These are phyloP conservation scores for Picus viridis DNA, from an alignment of 2,797 vertebrate genomes.

Conservation along the genomic window DNA sequence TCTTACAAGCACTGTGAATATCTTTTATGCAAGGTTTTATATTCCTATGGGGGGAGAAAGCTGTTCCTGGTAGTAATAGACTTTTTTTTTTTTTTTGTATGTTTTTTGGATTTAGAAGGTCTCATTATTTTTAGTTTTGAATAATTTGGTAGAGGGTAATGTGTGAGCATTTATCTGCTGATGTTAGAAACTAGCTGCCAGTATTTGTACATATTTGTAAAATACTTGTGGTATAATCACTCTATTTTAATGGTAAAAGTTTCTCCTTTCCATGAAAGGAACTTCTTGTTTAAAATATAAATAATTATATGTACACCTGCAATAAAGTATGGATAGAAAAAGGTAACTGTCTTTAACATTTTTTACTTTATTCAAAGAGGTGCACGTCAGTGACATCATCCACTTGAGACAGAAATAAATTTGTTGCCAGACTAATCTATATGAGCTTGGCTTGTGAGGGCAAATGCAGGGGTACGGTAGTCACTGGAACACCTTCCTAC, in stretches of 20 bases:
- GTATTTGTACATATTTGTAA: conserved; percentile 71
- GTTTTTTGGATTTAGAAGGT: conserved; percentile 21
- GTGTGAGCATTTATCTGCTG: conserved; percentile 36
- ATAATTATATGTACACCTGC: conserved; percentile 49
- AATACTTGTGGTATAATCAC: conserved; percentile 40
- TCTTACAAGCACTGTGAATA: conserved; percentile 61
- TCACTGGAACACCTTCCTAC: neutral
- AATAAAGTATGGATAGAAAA: conserved; percentile 70
- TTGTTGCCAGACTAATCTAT: neutral
- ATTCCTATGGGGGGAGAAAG: neutral
- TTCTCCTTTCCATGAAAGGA: conserved; percentile 78
- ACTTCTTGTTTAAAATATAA: conserved; percentile 53
- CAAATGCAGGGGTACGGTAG: neutral
- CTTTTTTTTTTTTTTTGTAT: conserved; percentile 11
- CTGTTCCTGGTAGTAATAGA: conserved; percentile 15
- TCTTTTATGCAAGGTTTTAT: conserved; percentile 65
- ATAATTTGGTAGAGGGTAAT: conserved; percentile 20
- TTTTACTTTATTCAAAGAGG: neutral
- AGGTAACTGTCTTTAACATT: neutral
- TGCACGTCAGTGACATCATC: neutral
- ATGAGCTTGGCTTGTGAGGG: neutral
- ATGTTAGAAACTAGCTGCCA: conserved; percentile 60
- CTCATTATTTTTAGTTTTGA: neutral
- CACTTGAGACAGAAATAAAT: neutral
- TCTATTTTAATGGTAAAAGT: conserved; percentile 63